phyloP scores from a whole-genome alignment of 2,797 vertebrate genomes.

The Lerista edwardsae region DNA sequence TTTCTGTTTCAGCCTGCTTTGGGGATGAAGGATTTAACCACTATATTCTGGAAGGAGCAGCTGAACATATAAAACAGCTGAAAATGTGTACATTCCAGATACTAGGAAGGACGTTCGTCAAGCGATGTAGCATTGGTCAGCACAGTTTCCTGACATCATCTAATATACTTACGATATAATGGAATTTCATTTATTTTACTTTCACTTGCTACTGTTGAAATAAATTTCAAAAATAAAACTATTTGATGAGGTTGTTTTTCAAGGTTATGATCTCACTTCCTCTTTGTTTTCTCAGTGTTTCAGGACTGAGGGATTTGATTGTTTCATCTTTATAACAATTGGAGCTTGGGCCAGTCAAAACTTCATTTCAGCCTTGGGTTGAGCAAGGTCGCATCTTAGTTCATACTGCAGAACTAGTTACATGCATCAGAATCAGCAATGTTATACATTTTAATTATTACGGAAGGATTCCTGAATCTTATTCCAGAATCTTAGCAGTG shows the following conservation, averaged over 20 bases:
- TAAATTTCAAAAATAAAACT: slow-evolving; percentile 75
- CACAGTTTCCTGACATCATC: slow-evolving; percentile 55
- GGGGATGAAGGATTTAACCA: slow-evolving; percentile 77
- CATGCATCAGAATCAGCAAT: too few species aligned
- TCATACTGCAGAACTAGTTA: not conserved
- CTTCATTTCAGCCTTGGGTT: not conserved
- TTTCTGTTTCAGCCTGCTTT: slow-evolving; percentile 79
- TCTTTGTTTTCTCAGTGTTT: not conserved
- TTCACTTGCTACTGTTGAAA: slow-evolving; percentile 61
- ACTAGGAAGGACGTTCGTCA: slow-evolving; percentile 43
- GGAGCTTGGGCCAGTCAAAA: not conserved
- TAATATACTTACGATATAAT: slow-evolving; percentile 58
- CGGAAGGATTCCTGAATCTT: not conserved
- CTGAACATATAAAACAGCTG: slow-evolving; percentile 59
- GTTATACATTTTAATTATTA: not conserved
- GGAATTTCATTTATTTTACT: slow-evolving; percentile 70
- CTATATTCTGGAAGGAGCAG: slow-evolving; percentile 63
- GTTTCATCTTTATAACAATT: not conserved
- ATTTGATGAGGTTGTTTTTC: not conserved
- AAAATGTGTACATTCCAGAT: slow-evolving; percentile 66
- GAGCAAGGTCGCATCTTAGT: not conserved
- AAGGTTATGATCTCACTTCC: not conserved
- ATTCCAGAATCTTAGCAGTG: not conserved
- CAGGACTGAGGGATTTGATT: not conserved
- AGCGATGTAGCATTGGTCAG: slow-evolving; percentile 43